phyloP scores from a whole-genome alignment of 1,140 invertebrate genomes.

The Acromyrmex echinatior region DNA sequence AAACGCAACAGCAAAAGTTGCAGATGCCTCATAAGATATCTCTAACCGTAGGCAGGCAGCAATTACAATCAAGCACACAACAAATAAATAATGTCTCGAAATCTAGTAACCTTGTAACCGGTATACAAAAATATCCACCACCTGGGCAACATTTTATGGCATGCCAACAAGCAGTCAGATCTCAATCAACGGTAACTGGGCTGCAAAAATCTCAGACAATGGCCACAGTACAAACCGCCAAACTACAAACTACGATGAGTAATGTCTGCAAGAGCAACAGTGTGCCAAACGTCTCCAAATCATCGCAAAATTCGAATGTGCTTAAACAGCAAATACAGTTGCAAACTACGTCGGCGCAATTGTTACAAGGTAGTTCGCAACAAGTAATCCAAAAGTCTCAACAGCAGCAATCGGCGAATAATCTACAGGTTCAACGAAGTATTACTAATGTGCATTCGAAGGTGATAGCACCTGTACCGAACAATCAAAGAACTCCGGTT shows the following conservation, averaged over 20 bases:
- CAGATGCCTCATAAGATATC: constrained; percentile 71
- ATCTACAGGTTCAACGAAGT: constrained; percentile 68
- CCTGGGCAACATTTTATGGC: constrained; percentile 63
- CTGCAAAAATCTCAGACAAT: constrained; percentile 79
- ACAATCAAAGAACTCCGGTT: constrained; percentile 71
- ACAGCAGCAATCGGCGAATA: constrained; percentile 69
- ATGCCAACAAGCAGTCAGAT: constrained; percentile 57
- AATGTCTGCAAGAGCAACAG: constrained; percentile 84
- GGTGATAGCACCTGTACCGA: constrained; percentile 72
- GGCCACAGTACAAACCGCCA: constrained; percentile 68
- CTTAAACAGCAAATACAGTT: constrained; percentile 54
- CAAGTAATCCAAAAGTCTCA: constrained; percentile 66
- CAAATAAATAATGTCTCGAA: constrained; percentile 78
- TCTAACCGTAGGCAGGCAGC: constrained; percentile 68
- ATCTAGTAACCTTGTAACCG: constrained; percentile 81
- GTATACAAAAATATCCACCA: constrained; percentile 79
- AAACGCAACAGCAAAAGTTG: constrained; percentile 73
- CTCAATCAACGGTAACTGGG: constrained; percentile 58
- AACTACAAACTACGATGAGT: constrained; percentile 74
- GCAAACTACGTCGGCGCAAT: constrained; percentile 19
- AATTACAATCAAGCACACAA: constrained; percentile 44
- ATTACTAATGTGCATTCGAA: constrained; percentile 73
- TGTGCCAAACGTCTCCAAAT: constrained; percentile 78
- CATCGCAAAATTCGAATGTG: constrained; percentile 70
- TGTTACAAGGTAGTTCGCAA: constrained; percentile 57